These are phyloP conservation scores for Thaumatotibia leucotreta DNA, from an alignment of 1,140 invertebrate genomes.

Conservation along the genomic window DNA sequence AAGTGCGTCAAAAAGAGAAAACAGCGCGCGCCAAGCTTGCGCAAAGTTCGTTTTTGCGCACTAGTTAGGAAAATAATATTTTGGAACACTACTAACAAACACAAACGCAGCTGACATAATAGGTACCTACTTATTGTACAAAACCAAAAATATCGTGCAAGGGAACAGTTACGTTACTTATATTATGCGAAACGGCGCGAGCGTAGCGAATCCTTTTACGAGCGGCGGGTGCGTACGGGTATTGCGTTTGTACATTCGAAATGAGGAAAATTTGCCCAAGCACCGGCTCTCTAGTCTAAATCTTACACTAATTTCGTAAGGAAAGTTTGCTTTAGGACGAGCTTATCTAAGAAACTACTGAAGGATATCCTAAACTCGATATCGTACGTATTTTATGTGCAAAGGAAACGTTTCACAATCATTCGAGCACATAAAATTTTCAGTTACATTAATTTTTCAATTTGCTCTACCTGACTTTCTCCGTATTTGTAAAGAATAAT, in stretches of 20 bases:
- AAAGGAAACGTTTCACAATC: neutral
- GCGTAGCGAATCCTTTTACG: slow-evolving; percentile 7
- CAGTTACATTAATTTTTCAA: neutral
- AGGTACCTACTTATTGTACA: too few species aligned
- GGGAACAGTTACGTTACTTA: neutral
- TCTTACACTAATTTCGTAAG: neutral
- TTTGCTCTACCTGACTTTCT: neutral
- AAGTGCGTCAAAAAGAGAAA: too few species aligned
- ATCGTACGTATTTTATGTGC: neutral
- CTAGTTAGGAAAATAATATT: too few species aligned
- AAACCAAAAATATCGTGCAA: neutral
- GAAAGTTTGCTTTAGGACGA: neutral
- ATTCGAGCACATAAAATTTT: neutral
- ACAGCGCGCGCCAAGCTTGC: too few species aligned
- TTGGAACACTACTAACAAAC: too few species aligned
- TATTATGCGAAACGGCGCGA: neutral
- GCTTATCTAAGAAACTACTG: neutral
- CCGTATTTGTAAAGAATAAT: neutral
- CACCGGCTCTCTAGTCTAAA: neutral
- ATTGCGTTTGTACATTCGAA: neutral
- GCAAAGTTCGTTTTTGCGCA: too few species aligned
- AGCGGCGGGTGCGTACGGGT: neutral
- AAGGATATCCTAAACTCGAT: neutral
- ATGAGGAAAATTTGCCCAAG: slow-evolving; percentile 7
- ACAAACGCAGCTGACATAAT: too few species aligned